Evolutionary conservation across 2,113 vertebrate species (phyloP).

Genomic region (Ia io): DNA sequence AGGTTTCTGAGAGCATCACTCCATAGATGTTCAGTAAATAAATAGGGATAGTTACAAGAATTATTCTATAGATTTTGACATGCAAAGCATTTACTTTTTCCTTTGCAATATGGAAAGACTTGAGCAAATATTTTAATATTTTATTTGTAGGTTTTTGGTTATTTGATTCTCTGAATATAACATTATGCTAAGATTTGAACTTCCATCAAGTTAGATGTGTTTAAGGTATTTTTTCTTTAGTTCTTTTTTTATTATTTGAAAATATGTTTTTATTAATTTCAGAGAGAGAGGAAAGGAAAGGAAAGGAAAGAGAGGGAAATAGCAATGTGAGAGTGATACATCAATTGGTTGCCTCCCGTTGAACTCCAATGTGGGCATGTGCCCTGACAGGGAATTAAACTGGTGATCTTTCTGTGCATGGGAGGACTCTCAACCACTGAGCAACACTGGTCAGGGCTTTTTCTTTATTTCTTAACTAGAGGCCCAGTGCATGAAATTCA

Average conservation of each 20-base stretch:
- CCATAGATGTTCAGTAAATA: background rate
- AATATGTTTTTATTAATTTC: background rate
- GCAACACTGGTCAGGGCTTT: background rate
- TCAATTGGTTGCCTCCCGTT: background rate
- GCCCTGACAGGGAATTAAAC: background rate
- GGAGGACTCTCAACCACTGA: background rate
- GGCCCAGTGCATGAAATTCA: too few relatives aligned
- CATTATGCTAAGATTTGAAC: background rate
- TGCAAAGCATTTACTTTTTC: background rate
- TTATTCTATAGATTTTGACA: background rate
- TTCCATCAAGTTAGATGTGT: background rate
- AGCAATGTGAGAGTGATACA: background rate
- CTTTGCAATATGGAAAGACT: background rate
- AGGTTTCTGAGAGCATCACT: background rate
- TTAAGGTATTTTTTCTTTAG: background rate
- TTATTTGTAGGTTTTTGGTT: background rate
- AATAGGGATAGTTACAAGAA: background rate
- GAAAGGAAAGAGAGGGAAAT: background rate
- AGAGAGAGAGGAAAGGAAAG: background rate
- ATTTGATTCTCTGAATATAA: background rate
- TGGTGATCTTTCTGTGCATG: background rate
- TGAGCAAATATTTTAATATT: background rate
- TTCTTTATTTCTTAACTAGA: background rate
- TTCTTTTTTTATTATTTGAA: background rate
- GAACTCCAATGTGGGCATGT: background rate